Conservation (phyloP, 2,797 vertebrate species). For the Gephyroberyx darwinii region DNA sequence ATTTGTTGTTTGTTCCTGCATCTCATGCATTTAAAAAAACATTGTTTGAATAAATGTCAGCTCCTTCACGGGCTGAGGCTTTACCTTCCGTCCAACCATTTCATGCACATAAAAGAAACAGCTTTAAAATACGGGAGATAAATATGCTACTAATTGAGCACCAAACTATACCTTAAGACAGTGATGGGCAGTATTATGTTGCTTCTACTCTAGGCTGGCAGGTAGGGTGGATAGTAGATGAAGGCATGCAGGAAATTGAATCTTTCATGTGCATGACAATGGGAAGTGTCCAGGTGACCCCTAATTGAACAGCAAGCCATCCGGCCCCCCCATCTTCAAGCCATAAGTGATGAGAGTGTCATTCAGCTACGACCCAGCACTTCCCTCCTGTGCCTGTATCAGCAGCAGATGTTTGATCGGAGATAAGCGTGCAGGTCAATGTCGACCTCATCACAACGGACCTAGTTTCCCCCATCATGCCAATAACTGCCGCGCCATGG, state of each 20-base stretch:
- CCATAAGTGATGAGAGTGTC: slow-evolving; percentile 62
- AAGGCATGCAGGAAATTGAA: slow-evolving; percentile 66
- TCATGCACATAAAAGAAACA: slow-evolving; percentile 12
- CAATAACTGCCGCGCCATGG: slow-evolving; percentile 69
- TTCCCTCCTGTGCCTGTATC: slow-evolving; percentile 47
- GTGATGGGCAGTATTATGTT: background rate
- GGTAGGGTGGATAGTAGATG: slow-evolving; percentile 25
- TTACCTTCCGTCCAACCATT: slow-evolving; percentile 33
- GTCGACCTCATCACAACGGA: slow-evolving; percentile 67
- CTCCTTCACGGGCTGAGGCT: slow-evolving; percentile 47
- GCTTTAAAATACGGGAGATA: slow-evolving; percentile 28
- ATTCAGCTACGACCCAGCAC: slow-evolving; percentile 40
- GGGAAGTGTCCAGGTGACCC: slow-evolving; percentile 71
- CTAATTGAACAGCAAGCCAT: slow-evolving; percentile 63
- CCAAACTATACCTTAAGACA: background rate
- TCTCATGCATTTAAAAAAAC: slow-evolving; percentile 64
- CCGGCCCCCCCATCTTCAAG: slow-evolving; percentile 49
- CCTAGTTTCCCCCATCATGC: slow-evolving; percentile 60
- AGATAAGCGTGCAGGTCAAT: slow-evolving; percentile 75
- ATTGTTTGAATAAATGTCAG: slow-evolving; percentile 51
- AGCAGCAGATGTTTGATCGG: slow-evolving; percentile 78
- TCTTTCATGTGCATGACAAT: slow-evolving; percentile 67
- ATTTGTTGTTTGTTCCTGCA: slow-evolving; percentile 59
- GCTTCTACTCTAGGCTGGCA: slow-evolving; percentile 3
- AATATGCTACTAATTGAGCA: slow-evolving; percentile 15